phyloP scores from a whole-genome alignment of 2,113 vertebrate species.

The Sturnus vulgaris region DNA sequence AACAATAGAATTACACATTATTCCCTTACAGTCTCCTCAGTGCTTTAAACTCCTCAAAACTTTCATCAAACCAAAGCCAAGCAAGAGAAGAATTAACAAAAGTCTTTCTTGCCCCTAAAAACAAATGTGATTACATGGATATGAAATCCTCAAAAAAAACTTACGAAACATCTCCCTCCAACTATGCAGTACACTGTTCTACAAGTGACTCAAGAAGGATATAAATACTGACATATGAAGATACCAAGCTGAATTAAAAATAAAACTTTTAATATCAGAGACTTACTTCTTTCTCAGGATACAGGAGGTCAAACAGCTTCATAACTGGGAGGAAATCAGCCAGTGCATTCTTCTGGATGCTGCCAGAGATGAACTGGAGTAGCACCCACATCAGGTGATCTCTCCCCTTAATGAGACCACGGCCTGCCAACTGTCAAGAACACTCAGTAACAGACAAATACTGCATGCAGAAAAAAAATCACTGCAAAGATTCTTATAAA shows the following conservation, averaged over 20 bases:
- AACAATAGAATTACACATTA: not conserved
- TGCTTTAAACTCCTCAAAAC: not conserved
- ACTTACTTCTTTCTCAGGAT: slow-evolving; percentile 96
- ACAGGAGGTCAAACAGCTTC: slow-evolving; percentile 98
- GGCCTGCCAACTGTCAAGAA: slow-evolving; percentile 88
- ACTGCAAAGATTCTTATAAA: not conserved
- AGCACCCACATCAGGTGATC: slow-evolving; percentile 99
- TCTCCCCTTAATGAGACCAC: slow-evolving; percentile 96
- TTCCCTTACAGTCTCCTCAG: not conserved
- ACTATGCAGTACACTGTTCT: not conserved
- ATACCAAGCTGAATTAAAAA: not conserved
- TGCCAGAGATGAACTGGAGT: slow-evolving; percentile 97
- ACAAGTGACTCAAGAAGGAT: not conserved
- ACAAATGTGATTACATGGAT: rapidly evolving
- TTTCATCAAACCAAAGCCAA: not conserved
- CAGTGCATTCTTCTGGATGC: slow-evolving; percentile 96
- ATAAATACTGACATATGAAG: not conserved
- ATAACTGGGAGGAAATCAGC: slow-evolving; percentile 98
- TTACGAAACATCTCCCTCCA: not conserved
- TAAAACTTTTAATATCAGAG: not conserved
- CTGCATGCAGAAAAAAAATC: not conserved
- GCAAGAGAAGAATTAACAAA: not conserved
- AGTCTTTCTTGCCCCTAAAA: not conserved
- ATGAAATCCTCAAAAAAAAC: not conserved
- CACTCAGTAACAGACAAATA: slow-evolving; percentile 4